Evolutionary conservation across 2,113 vertebrate genomes (phyloP), one percentile per base, ranked within the genome.

Genomic region (Prinia subflava): DNA sequence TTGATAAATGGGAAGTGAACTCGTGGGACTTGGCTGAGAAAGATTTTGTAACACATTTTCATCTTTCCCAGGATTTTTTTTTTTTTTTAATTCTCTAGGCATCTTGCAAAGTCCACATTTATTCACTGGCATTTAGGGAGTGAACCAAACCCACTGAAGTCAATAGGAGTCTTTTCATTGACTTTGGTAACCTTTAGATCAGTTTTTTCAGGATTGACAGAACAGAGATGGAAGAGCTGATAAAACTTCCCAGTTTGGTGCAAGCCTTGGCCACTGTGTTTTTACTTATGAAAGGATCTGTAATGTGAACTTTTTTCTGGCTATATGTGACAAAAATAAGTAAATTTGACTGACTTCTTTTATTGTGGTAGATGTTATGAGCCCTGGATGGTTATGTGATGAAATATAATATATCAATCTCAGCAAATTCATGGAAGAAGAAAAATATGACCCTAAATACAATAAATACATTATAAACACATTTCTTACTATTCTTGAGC

Each of bases 181-280:
- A 96, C 95, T 97, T 75, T 76, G 81, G 49, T 90, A 87, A 95
- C 94, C 93, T 96, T 95, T 93, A 83, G 60, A 94, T 86, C 73
- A 68, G 85, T 59, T 88, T 93, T 85, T 92, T 94, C 39, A 87
- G 87, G 69, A 68, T 31, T 81, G 88, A 86, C 64, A 63, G 79
- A 83, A 56, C 11, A 56, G 68, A 64, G 56, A 62, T 37, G 53
- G 83, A 86, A 94, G 80, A 87, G 50, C 68, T 73, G 83, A 56
- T 60, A 75, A 83, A 83, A 75, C 12, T 93, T 75, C 88, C 73
- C 76, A 81, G 19, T 92, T 49, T 69, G 63, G 56, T 69, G 41
- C 52, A 75, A 20, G 49, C 69, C 75, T 37, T 10, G 41, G 69
- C 11, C 37, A 65, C 53, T 89, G 69, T 25, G 24, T 59, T 93